Conservation (phyloP, 2,797 vertebrate genomes). For the Myripristis murdjan region DNA sequence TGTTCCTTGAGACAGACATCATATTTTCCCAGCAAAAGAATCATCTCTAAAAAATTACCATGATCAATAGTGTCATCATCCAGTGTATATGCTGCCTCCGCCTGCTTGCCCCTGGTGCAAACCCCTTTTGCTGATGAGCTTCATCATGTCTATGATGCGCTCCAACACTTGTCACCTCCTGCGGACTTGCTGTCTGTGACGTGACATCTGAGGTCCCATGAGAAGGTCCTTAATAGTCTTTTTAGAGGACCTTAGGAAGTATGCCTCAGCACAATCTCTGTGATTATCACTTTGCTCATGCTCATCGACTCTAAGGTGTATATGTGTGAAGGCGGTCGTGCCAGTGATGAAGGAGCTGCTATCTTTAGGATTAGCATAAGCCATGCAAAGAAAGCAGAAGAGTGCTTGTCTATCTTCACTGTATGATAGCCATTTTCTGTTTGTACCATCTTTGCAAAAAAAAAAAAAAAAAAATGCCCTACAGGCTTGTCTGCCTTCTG, state of each 20-base stretch:
- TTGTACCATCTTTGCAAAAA: slow-evolving; percentile 9
- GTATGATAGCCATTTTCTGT: slow-evolving; percentile 19
- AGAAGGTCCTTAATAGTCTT: neutral
- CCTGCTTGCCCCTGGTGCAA: neutral
- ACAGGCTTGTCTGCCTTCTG: slow-evolving; percentile 1
- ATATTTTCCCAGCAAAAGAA: neutral
- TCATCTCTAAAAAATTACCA: neutral
- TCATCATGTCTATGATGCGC: neutral
- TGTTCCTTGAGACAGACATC: neutral
- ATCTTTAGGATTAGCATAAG: neutral
- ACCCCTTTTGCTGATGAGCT: neutral
- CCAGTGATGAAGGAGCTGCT: slow-evolving; percentile 5
- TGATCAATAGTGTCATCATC: neutral
- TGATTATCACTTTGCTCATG: slow-evolving; percentile 2
- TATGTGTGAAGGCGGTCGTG: neutral
- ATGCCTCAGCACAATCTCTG: slow-evolving; percentile 16
- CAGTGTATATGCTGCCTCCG: neutral
- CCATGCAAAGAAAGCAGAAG: slow-evolving; percentile 10
- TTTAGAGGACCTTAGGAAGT: neutral
- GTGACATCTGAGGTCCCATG: neutral
- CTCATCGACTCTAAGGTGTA: neutral
- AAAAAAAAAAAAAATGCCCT: slow-evolving; percentile 8
- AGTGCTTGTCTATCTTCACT: neutral
- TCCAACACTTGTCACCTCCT: neutral
- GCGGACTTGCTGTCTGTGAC: neutral